Conservation (phyloP, 2,888 invertebrate species). For the Rhorus exstirpatorius region DNA sequence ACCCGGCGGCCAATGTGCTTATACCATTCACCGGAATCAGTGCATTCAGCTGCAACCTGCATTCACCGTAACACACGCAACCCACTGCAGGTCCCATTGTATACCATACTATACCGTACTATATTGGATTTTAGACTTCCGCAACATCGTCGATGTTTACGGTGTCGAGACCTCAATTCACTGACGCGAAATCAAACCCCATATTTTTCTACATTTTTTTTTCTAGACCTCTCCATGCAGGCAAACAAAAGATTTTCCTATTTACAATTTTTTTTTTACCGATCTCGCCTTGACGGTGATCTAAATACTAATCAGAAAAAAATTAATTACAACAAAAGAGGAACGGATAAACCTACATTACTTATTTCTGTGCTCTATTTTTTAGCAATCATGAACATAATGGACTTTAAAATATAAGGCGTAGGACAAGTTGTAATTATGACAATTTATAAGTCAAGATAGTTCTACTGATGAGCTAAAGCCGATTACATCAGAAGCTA, state of each 20-base stretch:
- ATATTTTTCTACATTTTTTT: constrained; percentile 6
- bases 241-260: background rate
- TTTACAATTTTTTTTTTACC: background rate
- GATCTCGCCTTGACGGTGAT: background rate
- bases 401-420: too few species aligned
- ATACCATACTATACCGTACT: constrained; percentile 1
- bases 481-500: too few species aligned
- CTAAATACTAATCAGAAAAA: background rate
- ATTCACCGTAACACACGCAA: constrained; percentile 56
- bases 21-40: constrained; percentile 75
- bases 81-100: constrained; percentile 82
- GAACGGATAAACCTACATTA: too few species aligned
- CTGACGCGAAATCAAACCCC: constrained; percentile 33
- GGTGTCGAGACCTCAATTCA: constrained; percentile 38
- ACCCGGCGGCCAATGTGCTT: constrained; percentile 61
- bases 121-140: constrained; percentile 30
- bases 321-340: background rate
- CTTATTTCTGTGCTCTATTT: too few species aligned
- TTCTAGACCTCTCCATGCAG: background rate
- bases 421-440: too few species aligned
- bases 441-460: too few species aligned
- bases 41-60: constrained; percentile 81
- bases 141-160: constrained; percentile 52
- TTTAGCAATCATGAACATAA: too few species aligned
- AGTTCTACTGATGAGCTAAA: too few species aligned